Evolutionary conservation across 2,888 invertebrate species (phyloP).

Genomic region (Arge pagana): DNA sequence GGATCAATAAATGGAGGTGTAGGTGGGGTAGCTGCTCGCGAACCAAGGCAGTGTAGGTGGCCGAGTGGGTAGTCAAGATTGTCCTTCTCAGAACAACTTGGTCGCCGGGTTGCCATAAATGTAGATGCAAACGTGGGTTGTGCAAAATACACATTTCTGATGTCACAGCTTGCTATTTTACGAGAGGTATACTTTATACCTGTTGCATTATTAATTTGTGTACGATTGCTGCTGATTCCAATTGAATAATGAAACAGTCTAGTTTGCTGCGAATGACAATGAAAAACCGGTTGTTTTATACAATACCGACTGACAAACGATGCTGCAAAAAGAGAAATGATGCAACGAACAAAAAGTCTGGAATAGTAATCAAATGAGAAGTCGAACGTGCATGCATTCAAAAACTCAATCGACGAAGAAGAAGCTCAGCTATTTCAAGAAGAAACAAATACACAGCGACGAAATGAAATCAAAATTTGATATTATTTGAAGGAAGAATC

Average conservation of each 20-base stretch:
- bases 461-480: no score
- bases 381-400: no score
- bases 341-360: no score
- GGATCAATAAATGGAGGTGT: conserved; percentile 19
- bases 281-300: conserved; percentile 3
- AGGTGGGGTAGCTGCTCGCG: conserved; percentile 13
- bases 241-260: conserved; percentile 5
- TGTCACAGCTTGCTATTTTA: conserved; percentile 40
- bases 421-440: no score
- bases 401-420: no score
- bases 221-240: background rate
- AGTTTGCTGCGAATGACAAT: background rate
- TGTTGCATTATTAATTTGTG: conserved; percentile 5
- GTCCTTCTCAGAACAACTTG: conserved; percentile 31
- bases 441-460: no score
- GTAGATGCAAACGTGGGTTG: conserved; percentile 31
- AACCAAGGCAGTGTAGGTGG: conserved; percentile 17
- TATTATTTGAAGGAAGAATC: no score
- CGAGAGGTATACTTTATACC: conserved; percentile 36
- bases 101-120: conserved; percentile 34
- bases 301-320: no score
- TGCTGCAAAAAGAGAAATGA: no score
- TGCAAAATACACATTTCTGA: conserved; percentile 34
- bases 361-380: no score
- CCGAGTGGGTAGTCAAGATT: conserved; percentile 23